A percentile compares a stretch with the other conserved stretches of the same genome.
These are phyloP conservation scores for Zaprionus lineosus DNA, from an alignment of 2,888 invertebrate species.

Conservation along the genomic window DNA sequence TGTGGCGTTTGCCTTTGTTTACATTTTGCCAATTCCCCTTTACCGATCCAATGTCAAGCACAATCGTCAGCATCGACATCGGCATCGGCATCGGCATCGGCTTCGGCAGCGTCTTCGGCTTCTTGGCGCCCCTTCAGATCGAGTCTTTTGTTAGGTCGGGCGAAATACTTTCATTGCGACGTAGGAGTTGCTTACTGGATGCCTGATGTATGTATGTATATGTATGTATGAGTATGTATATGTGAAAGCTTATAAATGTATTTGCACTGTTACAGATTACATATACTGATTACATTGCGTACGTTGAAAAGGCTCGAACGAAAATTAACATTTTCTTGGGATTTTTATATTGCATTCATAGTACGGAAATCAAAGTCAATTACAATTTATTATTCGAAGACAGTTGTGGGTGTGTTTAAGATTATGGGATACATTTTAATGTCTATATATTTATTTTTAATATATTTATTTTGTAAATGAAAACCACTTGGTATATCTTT, in stretches of 20 bases:
- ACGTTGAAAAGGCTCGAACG: too few species aligned
- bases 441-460: too few species aligned
- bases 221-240: neutral
- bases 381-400: too few species aligned
- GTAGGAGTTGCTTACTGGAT: neutral
- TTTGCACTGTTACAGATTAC: too few species aligned
- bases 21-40: conserved; percentile 38
- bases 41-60: conserved; percentile 60
- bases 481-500: too few species aligned
- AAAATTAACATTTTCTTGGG: too few species aligned
- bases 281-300: too few species aligned
- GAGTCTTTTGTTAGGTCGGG: conserved; percentile 19
- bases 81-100: neutral
- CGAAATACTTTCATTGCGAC: conserved; percentile 18
- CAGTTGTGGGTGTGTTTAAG: conserved; percentile 38
- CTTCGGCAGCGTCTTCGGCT: conserved; percentile 2
- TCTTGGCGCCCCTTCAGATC: conserved; percentile 31
- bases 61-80: conserved; percentile 26
- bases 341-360: too few species aligned
- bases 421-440: conserved; percentile 16
- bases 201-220: neutral
- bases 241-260: conserved; percentile 16
- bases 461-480: too few species aligned
- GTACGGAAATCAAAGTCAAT: too few species aligned
- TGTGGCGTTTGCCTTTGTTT: conserved; percentile 53